Evolutionary conservation across 2,888 invertebrate genomes (phyloP).

Genomic region (Incurvaria masculella): DNA sequence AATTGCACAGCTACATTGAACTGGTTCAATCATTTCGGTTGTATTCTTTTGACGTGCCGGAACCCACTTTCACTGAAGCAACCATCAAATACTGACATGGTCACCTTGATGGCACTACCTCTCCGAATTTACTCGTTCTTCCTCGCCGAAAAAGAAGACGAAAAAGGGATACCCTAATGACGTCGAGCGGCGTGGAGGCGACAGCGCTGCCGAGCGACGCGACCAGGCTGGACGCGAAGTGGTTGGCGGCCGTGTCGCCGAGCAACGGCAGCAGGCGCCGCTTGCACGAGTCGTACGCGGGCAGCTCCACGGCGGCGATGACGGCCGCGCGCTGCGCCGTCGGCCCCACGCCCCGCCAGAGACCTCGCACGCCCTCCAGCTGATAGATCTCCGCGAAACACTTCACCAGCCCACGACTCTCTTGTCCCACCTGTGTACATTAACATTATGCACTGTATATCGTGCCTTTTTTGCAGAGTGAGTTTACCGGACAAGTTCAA

Average conservation of each 20-base stretch:
- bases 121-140: no score
- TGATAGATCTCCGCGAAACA: slow-evolving; percentile 81
- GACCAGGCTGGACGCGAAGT: slow-evolving; percentile 85
- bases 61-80: no score
- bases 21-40: no score
- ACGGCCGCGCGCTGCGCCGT: slow-evolving; percentile 92
- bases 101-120: no score
- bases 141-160: no score
- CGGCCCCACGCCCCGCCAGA: slow-evolving; percentile 92
- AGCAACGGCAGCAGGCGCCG: slow-evolving; percentile 64
- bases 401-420: slow-evolving; percentile 62
- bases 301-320: slow-evolving; percentile 91
- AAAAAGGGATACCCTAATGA: slow-evolving; percentile 87
- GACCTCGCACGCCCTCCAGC: slow-evolving; percentile 78
- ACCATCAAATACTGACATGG: no score
- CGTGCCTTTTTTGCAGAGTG: no score
- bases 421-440: slow-evolving; percentile 53
- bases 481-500: no score
- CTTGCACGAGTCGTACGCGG: slow-evolving; percentile 90
- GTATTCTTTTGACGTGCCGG: no score
- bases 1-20: no score
- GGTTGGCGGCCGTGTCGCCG: slow-evolving; percentile 80
- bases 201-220: slow-evolving; percentile 92
- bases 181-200: slow-evolving; percentile 93
- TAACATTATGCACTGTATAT: no score